Conservation (phyloP, 1,140 invertebrate species). For the Notospermus geniculatus region DNA sequence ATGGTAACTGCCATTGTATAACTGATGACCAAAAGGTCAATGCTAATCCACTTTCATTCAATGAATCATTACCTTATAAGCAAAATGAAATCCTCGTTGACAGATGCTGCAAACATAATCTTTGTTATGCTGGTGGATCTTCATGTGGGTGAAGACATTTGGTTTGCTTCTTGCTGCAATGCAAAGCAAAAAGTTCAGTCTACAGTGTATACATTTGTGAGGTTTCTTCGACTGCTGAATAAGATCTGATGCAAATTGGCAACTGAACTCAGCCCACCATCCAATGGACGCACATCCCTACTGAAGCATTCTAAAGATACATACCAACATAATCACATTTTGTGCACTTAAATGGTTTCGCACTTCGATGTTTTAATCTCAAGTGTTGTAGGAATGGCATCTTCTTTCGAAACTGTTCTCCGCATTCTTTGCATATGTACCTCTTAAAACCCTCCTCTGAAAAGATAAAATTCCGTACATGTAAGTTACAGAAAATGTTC, state of each 20-base stretch:
- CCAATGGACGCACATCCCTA: not conserved
- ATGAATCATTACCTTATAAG: constrained; percentile 2
- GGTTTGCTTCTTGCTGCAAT: constrained; percentile 10
- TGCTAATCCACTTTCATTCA: too few relatives aligned
- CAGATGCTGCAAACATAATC: constrained; percentile 13
- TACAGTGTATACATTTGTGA: not conserved
- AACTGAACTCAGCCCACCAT: not conserved
- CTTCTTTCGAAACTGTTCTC: not conserved
- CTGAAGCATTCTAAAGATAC: not conserved
- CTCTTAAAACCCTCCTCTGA: not conserved
- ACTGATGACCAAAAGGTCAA: too few relatives aligned
- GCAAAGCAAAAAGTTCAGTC: not conserved
- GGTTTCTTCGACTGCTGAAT: not conserved
- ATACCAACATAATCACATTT: constrained; percentile 11
- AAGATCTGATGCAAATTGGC: not conserved
- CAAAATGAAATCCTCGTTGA: constrained; percentile 3
- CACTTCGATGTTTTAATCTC: not conserved
- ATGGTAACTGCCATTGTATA: too few relatives aligned
- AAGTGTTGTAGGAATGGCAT: constrained; percentile 1
- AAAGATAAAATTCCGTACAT: not conserved
- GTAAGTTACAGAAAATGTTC: too few relatives aligned
- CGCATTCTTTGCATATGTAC: not conserved
- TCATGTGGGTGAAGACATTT: constrained; percentile 13
- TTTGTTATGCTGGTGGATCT: constrained; percentile 10
- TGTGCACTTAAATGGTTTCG: constrained; percentile 1